phyloP scores from a whole-genome alignment of 23 tunicate species.

The Trididemnum miniatum region DNA sequence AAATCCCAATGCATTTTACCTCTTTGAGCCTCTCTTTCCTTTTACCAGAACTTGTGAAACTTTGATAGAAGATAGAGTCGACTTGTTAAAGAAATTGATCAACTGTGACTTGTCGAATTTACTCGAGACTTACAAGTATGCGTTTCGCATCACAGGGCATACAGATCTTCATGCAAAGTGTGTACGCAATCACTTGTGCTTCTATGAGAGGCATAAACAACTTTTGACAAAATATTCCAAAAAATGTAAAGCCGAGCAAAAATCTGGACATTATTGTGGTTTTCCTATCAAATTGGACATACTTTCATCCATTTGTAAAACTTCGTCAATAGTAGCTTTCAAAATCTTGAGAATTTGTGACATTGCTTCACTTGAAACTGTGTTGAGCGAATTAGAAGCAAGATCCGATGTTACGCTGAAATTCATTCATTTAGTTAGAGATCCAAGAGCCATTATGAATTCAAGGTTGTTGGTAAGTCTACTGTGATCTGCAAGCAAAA shows the following conservation, averaged over 20 bases:
- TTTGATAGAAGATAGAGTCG: slow-evolving; percentile 35
- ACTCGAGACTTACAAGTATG: slow-evolving; percentile 16
- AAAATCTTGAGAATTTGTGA: slow-evolving; percentile 75
- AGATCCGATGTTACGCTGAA: slow-evolving; percentile 3
- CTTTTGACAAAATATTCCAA: slow-evolving; percentile 30
- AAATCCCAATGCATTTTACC: slow-evolving; percentile 48
- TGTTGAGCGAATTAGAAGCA: neutral
- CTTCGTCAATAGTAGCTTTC: slow-evolving; percentile 36
- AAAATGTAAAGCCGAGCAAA: neutral
- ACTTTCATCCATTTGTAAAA: slow-evolving; percentile 40
- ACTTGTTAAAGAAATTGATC: slow-evolving; percentile 17
- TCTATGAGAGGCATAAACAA: slow-evolving; percentile 34
- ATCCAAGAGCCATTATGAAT: slow-evolving; percentile 68
- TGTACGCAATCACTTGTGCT: slow-evolving; percentile 51
- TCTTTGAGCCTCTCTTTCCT: slow-evolving; percentile 85
- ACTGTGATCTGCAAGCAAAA: neutral
- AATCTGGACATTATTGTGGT: neutral
- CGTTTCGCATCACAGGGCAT: slow-evolving; percentile 33
- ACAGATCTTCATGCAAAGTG: slow-evolving; percentile 63
- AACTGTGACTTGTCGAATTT: slow-evolving; percentile 46
- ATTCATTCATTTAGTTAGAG: slow-evolving; percentile 73
- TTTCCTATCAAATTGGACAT: slow-evolving; percentile 27
- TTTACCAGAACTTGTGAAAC: slow-evolving; percentile 58
- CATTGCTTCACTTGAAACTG: slow-evolving; percentile 7
- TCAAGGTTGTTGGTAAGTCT: slow-evolving; percentile 55